These are phyloP conservation scores for Podocnemis expansa DNA, from an alignment of 2,113 vertebrate species.

Conservation along the genomic window DNA sequence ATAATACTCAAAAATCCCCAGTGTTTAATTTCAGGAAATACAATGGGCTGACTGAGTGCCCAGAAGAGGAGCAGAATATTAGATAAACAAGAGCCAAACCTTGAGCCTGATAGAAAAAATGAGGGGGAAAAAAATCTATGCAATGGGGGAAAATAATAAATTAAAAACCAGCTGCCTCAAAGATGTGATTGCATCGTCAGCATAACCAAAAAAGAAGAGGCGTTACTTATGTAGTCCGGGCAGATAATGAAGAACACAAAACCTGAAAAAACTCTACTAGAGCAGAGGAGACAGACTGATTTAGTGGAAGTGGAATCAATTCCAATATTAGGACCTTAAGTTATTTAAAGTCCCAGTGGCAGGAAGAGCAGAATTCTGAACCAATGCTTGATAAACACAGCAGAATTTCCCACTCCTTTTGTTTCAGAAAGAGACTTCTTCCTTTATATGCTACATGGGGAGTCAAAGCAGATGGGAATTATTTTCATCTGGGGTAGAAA, in stretches of 20 bases:
- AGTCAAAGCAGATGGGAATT: slow-evolving; percentile 71
- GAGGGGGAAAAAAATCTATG: slow-evolving; percentile 4
- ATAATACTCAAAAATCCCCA: slow-evolving; percentile 53
- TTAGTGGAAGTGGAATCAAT: slow-evolving; percentile 71
- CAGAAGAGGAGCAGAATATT: slow-evolving; percentile 61
- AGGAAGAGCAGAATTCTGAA: slow-evolving; percentile 53
- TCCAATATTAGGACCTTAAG: slow-evolving; percentile 66
- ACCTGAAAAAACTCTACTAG: slow-evolving; percentile 30
- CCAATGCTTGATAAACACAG: slow-evolving; percentile 34
- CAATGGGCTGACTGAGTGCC: slow-evolving; percentile 26
- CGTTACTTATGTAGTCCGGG: slow-evolving; percentile 26
- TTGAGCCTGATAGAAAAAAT: slow-evolving; percentile 39
- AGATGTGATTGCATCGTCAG: slow-evolving; percentile 61
- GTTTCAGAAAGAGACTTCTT: slow-evolving; percentile 44
- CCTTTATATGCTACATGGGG: slow-evolving; percentile 55
- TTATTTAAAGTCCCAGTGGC: slow-evolving; percentile 62
- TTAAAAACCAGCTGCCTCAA: slow-evolving; percentile 62
- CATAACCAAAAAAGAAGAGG: slow-evolving; percentile 50
- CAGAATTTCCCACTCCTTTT: slow-evolving; percentile 14
- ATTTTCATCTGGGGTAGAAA: slow-evolving; percentile 64
- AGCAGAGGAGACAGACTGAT: slow-evolving; percentile 36
- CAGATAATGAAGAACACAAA: slow-evolving; percentile 56
- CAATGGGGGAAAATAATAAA: slow-evolving; percentile 37
- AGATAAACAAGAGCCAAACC: slow-evolving; percentile 66
- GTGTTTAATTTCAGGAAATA: slow-evolving; percentile 66